phyloP scores from a whole-genome alignment of 2,797 vertebrate genomes.

The Urosaurus nigricauda region DNA sequence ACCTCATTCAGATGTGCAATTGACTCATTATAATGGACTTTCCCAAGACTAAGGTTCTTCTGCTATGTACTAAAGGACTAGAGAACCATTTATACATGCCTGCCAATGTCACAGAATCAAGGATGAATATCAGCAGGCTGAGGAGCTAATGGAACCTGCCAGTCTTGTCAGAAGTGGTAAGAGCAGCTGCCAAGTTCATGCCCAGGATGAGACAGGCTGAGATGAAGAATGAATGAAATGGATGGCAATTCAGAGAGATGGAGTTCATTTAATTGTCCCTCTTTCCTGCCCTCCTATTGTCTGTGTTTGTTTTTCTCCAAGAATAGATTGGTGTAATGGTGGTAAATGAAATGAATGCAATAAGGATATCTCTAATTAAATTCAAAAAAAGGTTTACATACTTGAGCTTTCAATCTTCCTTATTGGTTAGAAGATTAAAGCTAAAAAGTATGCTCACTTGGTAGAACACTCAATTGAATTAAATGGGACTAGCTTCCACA shows the following conservation, averaged over 20 bases:
- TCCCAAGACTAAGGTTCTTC: neutral
- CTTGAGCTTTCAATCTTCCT: slow-evolving; percentile 9
- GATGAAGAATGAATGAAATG: slow-evolving; percentile 37
- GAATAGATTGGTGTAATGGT: neutral
- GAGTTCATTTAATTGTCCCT: neutral
- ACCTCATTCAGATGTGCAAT: neutral
- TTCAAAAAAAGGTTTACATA: neutral
- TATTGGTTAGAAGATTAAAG: neutral
- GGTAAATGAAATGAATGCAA: neutral
- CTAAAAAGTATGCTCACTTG: neutral
- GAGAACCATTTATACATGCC: slow-evolving; percentile 1
- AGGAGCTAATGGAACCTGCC: slow-evolving; percentile 18
- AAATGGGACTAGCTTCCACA: neutral
- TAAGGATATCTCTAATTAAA: slow-evolving; percentile 9
- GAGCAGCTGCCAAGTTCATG: slow-evolving; percentile 2
- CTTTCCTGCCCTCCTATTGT: slow-evolving; percentile 11
- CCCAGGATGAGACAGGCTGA: slow-evolving; percentile 7
- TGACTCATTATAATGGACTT: neutral
- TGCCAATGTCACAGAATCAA: slow-evolving; percentile 28
- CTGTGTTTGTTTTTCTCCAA: slow-evolving; percentile 21
- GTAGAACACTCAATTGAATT: neutral
- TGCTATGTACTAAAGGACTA: neutral
- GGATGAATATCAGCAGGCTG: neutral
- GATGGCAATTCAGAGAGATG: neutral
- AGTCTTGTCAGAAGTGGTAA: neutral